These are phyloP conservation scores for Megastigmus dorsalis DNA, from an alignment of 2,888 invertebrate species.

Conservation along the genomic window DNA sequence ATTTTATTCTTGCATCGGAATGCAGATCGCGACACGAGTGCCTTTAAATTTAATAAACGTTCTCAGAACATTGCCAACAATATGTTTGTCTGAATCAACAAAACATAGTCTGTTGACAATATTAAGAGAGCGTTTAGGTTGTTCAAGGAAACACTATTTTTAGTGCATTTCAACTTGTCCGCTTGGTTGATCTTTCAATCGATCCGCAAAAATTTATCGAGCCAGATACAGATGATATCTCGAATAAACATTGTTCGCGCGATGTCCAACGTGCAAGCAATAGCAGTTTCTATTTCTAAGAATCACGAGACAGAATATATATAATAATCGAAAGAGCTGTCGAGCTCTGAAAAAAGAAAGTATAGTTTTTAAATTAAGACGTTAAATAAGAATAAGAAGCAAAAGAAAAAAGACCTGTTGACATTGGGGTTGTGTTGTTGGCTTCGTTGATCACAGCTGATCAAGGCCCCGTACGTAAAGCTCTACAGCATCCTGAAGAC, in stretches of 20 bases:
- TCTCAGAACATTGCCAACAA: constrained; percentile 9
- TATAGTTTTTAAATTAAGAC: constrained; percentile 22
- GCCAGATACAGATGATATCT: no score
- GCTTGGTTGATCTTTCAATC: no score
- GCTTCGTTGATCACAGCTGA: constrained; percentile 81
- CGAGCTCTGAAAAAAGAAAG: not conserved
- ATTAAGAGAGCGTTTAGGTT: no score
- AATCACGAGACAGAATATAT: no score
- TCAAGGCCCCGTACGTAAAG: constrained; percentile 97
- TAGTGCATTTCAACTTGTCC: no score
- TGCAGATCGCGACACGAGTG: not conserved
- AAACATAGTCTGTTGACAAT: no score
- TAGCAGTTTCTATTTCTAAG: no score
- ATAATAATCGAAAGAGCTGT: no score
- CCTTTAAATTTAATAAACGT: not conserved
- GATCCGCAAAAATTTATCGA: no score
- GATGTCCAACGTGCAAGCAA: no score
- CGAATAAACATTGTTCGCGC: no score
- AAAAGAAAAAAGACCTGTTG: constrained; percentile 46
- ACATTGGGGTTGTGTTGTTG: constrained; percentile 57
- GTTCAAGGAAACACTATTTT: no score
- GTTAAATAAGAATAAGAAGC: not conserved
- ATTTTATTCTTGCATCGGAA: constrained; percentile 4
- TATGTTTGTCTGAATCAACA: not conserved
- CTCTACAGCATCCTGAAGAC: constrained; percentile 97